These are phyloP conservation scores for Dendrolimus pini DNA, from an alignment of 2,888 invertebrate genomes.

Conservation along the genomic window DNA sequence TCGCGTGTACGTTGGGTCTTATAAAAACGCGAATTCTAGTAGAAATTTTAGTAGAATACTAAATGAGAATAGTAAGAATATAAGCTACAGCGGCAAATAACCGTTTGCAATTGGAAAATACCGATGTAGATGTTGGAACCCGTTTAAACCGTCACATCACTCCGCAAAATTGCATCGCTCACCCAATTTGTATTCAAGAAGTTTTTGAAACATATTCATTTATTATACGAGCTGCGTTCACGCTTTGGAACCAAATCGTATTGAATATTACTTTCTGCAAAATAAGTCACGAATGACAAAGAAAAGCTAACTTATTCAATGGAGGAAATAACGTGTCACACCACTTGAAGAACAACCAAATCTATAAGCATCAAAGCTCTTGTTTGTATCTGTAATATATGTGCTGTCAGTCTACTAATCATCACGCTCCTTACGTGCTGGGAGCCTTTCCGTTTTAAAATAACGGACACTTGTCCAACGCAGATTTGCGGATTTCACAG, in stretches of 20 bases:
- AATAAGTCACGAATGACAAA: too few relatives aligned
- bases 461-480: too few relatives aligned
- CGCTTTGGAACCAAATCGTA: background rate
- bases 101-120: slow-evolving; percentile 59
- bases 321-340: too few relatives aligned
- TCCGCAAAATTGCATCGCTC: slow-evolving; percentile 52
- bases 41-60: slow-evolving; percentile 21
- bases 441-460: too few relatives aligned
- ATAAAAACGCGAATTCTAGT: background rate
- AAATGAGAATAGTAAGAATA: slow-evolving; percentile 21
- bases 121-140: slow-evolving; percentile 36
- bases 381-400: too few relatives aligned
- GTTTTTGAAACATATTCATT: slow-evolving; percentile 53
- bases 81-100: slow-evolving; percentile 29
- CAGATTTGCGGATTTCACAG: too few relatives aligned
- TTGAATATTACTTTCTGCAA: too few relatives aligned
- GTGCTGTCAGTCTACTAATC: too few relatives aligned
- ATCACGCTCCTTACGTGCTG: too few relatives aligned
- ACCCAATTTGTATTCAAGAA: slow-evolving; percentile 61
- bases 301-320: too few relatives aligned
- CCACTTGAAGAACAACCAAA: too few relatives aligned
- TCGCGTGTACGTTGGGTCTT: background rate
- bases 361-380: too few relatives aligned
- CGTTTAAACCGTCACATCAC: slow-evolving; percentile 57
- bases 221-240: slow-evolving; percentile 17